phyloP scores from a whole-genome alignment of 2,113 vertebrate species.

The Phalacrocorax pelagicus region DNA sequence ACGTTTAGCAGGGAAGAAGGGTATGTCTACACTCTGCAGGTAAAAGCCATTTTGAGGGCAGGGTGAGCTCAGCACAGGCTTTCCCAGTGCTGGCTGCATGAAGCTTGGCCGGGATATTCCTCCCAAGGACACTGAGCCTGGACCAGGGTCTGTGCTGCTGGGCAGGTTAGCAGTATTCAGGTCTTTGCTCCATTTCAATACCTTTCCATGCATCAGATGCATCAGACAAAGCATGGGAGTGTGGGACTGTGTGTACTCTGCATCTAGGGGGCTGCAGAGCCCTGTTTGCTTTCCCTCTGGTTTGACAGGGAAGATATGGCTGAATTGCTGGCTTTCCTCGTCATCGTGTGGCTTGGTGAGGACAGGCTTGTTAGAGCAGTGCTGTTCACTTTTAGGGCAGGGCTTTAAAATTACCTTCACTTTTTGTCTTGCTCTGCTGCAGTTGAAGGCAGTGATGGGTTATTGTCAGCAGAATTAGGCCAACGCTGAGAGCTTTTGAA shows the following conservation, averaged over 20 bases:
- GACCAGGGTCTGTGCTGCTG: not conserved
- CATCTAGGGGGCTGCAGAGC: not conserved
- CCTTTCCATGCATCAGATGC: not conserved
- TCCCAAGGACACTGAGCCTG: not conserved
- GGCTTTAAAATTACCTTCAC: not conserved
- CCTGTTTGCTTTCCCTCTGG: not conserved
- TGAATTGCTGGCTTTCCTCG: not conserved
- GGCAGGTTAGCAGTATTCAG: not conserved
- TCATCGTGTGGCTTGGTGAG: rapidly evolving
- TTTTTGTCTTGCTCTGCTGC: not conserved
- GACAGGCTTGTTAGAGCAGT: not conserved
- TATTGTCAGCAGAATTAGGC: not conserved
- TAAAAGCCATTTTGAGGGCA: not conserved
- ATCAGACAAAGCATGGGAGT: not conserved
- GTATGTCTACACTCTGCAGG: not conserved
- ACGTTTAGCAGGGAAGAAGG: not conserved
- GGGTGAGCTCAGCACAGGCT: not conserved
- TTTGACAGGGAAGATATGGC: not conserved
- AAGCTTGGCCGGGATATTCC: not conserved
- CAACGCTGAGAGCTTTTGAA: not conserved
- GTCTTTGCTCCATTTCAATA: not conserved
- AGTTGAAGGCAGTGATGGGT: not conserved
- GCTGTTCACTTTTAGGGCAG: not conserved
- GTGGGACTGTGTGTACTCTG: rapidly evolving
- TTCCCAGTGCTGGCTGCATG: not conserved